Percentiles rank a stretch among this genome's conserved stretches.
Evolutionary conservation across 1,140 invertebrate species (phyloP).

Genomic region (Euwallacea fornicatus): DNA sequence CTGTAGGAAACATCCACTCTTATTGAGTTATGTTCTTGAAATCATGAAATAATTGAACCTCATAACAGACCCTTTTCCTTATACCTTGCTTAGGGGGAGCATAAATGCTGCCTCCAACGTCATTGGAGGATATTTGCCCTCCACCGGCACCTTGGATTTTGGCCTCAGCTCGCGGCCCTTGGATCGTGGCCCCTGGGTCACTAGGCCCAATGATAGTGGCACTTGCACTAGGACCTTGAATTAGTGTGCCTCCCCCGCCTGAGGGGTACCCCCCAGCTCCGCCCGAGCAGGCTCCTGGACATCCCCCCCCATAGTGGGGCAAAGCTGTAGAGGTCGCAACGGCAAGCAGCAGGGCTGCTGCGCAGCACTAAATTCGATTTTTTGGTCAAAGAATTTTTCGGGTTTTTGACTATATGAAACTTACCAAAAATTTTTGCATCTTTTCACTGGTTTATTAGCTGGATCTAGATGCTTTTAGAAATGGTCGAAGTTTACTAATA

Average conservation of each 20-base stretch:
- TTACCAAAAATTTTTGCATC: conserved; percentile 3
- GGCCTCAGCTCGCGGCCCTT: conserved; percentile 40
- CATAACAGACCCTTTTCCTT: not conserved
- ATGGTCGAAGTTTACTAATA: conserved; percentile 6
- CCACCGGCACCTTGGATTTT: conserved; percentile 43
- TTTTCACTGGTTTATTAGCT: not conserved
- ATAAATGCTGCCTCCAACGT: conserved; percentile 40
- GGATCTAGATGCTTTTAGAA: not conserved
- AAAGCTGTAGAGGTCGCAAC: not conserved
- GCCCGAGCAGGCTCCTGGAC: not conserved
- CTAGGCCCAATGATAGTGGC: conserved; percentile 43
- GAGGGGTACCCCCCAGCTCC: conserved; percentile 12
- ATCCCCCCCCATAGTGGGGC: conserved; percentile 1
- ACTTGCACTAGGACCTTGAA: conserved; percentile 17
- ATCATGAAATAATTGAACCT: not conserved
- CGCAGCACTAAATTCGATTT: too few species aligned
- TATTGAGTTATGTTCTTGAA: not conserved
- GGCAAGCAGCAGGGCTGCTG: not conserved
- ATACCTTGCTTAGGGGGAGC: conserved; percentile 43
- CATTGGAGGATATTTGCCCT: conserved; percentile 42
- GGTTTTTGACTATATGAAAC: not conserved
- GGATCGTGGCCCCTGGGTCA: conserved; percentile 42
- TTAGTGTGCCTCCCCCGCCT: conserved; percentile 12
- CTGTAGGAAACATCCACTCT: conserved; percentile 29
- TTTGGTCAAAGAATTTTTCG: too few species aligned